phyloP scores from a whole-genome alignment of 2,113 vertebrate genomes.

The Marmota flaviventris region DNA sequence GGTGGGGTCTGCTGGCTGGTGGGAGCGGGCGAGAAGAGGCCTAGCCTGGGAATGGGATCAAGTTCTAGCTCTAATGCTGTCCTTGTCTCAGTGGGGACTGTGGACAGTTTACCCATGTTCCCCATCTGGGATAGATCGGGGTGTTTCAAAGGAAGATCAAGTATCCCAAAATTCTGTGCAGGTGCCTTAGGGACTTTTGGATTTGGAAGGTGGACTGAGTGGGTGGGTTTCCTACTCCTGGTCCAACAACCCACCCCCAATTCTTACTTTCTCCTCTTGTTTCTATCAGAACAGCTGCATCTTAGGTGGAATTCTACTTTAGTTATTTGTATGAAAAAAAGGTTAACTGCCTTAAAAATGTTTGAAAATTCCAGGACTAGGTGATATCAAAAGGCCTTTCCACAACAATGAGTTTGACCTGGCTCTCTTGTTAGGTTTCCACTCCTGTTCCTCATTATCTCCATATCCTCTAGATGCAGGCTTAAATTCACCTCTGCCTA shows the following conservation, averaged over 20 bases:
- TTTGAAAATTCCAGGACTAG: constrained; percentile 1
- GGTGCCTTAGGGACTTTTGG: not conserved
- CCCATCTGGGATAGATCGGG: not conserved
- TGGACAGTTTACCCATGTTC: not conserved
- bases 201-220: not conserved
- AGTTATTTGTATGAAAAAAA: not conserved
- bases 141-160: not conserved
- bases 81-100: not conserved
- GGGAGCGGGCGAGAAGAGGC: not conserved
- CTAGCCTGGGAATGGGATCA: not conserved
- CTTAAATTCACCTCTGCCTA: not conserved
- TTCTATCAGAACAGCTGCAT: not conserved
- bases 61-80: not conserved
- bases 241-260: not conserved
- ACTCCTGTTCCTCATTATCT: accelerated
- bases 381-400: not conserved
- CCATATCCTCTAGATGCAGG: not conserved
- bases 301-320: not conserved
- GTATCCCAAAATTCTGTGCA: not conserved
- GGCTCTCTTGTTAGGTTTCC: not conserved
- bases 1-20: not conserved
- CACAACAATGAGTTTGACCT: not conserved
- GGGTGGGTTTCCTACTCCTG: not conserved
- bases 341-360: not conserved
- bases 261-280: not conserved